Evolutionary conservation across 64 coral and sea anemone species (phyloP).

Genomic region (Cladopsammia gracilis): DNA sequence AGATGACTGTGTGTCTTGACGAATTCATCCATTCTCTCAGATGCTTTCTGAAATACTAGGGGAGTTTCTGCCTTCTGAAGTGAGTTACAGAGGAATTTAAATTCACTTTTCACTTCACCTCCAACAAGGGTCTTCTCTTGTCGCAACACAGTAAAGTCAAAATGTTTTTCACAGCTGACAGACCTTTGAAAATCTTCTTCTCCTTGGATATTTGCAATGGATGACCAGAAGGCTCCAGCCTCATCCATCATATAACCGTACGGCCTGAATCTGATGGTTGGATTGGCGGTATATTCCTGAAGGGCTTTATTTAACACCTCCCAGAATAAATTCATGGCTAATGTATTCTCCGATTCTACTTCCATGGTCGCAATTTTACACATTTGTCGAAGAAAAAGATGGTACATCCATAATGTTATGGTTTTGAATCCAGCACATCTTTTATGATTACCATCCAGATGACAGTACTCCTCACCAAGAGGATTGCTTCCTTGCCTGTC

Average conservation of each 20-base stretch:
- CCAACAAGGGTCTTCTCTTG: slow-evolving; percentile 62
- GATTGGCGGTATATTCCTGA: slow-evolving; percentile 49
- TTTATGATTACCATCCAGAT: slow-evolving; percentile 82
- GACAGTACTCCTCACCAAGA: slow-evolving; percentile 70
- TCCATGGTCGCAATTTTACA: slow-evolving; percentile 79
- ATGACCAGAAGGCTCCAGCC: slow-evolving; percentile 69
- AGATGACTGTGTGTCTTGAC: slow-evolving; percentile 29
- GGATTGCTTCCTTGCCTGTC: slow-evolving; percentile 65
- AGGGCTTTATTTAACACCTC: slow-evolving; percentile 73
- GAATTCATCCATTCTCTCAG: slow-evolving; percentile 56
- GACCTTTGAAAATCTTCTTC: slow-evolving; percentile 73
- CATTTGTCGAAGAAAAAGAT: slow-evolving; percentile 71
- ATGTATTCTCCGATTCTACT: slow-evolving; percentile 62
- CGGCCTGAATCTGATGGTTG: slow-evolving; percentile 47
- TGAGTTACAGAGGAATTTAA: slow-evolving; percentile 59
- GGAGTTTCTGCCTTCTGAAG: slow-evolving; percentile 56
- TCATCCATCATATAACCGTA: slow-evolving; percentile 80
- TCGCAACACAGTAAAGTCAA: slow-evolving; percentile 54
- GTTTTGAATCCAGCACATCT: slow-evolving; percentile 78
- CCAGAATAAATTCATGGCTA: slow-evolving; percentile 78
- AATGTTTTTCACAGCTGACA: slow-evolving; percentile 79
- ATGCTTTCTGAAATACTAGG: slow-evolving; percentile 53
- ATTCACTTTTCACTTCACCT: slow-evolving; percentile 54
- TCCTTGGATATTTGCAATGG: slow-evolving; percentile 59
- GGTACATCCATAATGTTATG: slow-evolving; percentile 75